Evolutionary conservation across 37 sponge, comb jelly and placozoan genomes (phyloP).

Genomic region (Geodia barretti): DNA sequence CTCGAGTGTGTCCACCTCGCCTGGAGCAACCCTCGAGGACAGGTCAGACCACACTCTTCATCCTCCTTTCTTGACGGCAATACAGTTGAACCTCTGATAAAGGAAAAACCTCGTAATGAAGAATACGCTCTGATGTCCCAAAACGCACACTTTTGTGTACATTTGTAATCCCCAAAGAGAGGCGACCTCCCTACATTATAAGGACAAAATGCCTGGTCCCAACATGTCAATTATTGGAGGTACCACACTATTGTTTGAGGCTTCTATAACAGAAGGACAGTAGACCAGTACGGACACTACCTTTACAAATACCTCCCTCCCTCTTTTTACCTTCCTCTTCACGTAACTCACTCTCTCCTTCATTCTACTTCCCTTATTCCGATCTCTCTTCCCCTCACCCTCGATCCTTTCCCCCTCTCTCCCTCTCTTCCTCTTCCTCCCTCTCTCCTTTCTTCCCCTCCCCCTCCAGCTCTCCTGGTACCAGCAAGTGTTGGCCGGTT

Average conservation of each 20-base stretch:
- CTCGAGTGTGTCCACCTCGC: constrained; percentile 71
- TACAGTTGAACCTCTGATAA: background rate
- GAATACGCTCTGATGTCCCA: background rate
- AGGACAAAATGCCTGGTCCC: background rate
- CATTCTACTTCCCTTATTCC: background rate
- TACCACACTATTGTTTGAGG: background rate
- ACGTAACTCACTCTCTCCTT: too few species aligned
- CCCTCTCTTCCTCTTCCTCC: background rate
- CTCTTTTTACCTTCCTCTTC: background rate
- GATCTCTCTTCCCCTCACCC: background rate
- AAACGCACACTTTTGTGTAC: background rate
- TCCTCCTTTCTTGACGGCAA: background rate
- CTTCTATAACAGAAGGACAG: too few species aligned
- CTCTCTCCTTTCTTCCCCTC: background rate
- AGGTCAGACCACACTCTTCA: constrained; percentile 52
- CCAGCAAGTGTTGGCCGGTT: constrained; percentile 73
- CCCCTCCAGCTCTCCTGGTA: constrained; percentile 69
- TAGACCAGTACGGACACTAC: background rate
- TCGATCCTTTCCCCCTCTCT: constrained; percentile 46
- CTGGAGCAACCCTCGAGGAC: constrained; percentile 79
- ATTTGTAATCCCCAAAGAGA: background rate
- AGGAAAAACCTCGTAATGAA: background rate
- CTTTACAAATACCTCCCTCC: background rate
- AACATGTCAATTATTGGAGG: background rate
- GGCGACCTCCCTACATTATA: too few species aligned